Evolutionary conservation across 1,140 invertebrate species (phyloP).

Genomic region (Drosophila hydei): DNA sequence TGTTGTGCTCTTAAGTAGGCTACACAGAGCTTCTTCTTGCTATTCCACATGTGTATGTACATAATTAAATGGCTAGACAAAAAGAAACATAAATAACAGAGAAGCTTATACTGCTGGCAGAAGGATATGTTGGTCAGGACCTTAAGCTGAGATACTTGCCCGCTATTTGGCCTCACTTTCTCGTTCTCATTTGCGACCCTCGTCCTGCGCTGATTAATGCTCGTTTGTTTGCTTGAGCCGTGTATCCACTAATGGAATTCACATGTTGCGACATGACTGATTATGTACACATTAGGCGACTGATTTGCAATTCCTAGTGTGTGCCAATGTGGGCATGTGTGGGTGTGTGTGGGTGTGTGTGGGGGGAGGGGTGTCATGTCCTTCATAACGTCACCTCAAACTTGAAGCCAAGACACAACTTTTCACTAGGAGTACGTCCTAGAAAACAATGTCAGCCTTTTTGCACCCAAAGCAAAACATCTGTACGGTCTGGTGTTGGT

Average conservation of each 20-base stretch:
- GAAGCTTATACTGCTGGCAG: constrained; percentile 43
- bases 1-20: constrained; percentile 34
- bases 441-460: constrained; percentile 67
- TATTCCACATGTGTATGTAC: constrained; percentile 6
- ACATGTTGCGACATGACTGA: constrained; percentile 80
- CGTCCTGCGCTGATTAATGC: constrained; percentile 69
- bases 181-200: constrained; percentile 5
- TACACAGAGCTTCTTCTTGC: constrained; percentile 38
- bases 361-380: constrained; percentile 65
- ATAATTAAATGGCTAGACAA: constrained; percentile 56
- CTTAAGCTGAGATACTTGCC: constrained; percentile 21
- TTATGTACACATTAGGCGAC: constrained; percentile 81
- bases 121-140: constrained; percentile 12
- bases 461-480: constrained; percentile 27
- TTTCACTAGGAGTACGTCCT: constrained; percentile 58
- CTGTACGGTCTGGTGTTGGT: constrained; percentile 8
- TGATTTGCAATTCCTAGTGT: constrained; percentile 79
- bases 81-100: constrained; percentile 75
- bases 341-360: constrained; percentile 20
- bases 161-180: not conserved
- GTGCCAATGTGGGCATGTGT: constrained; percentile 1
- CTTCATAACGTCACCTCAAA: constrained; percentile 44
- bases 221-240: constrained; percentile 72
- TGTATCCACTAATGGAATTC: constrained; percentile 80
- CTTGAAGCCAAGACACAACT: constrained; percentile 48